A percentile compares a stretch with the other conserved stretches of the same genome.
Conservation (phyloP, 2,797 vertebrate genomes). For the Lerista edwardsae region DNA sequence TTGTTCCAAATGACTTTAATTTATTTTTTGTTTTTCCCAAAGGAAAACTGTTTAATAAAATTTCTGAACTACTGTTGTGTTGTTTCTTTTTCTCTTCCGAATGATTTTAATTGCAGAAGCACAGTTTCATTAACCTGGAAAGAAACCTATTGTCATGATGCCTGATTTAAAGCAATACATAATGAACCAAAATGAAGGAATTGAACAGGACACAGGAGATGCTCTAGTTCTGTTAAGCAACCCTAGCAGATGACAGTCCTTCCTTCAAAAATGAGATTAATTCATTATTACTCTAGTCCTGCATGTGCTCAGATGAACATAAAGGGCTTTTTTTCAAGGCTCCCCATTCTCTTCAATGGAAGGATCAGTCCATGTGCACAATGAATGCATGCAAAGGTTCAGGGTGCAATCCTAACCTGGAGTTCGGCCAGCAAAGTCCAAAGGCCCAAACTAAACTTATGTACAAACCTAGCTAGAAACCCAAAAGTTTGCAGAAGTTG, state of each 20-base stretch:
- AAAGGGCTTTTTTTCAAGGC: too few species aligned
- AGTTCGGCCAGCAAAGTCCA: too few species aligned
- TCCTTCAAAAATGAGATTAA: not conserved
- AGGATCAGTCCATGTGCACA: too few species aligned
- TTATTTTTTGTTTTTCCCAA: conserved; percentile 42
- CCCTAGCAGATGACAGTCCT: not conserved
- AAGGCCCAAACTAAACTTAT: not conserved
- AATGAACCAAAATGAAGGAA: not conserved
- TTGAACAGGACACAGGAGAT: not conserved
- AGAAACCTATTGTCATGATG: not conserved
- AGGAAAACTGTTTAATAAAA: conserved; percentile 67
- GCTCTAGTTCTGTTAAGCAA: not conserved
- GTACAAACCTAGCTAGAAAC: not conserved
- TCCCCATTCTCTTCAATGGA: too few species aligned
- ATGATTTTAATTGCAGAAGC: conserved; percentile 16
- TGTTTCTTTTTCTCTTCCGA: conserved; percentile 4
- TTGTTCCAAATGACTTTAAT: conserved; percentile 56
- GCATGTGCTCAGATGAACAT: not conserved
- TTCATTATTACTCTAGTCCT: not conserved
- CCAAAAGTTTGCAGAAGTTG: not conserved
- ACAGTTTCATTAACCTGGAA: not conserved
- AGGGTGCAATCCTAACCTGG: too few species aligned
- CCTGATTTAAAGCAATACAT: not conserved
- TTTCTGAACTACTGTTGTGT: conserved; percentile 18
- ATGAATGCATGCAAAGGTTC: too few species aligned